Conservation (phyloP, 2,113 vertebrate species). For the Dicerorhinus sumatrensis region DNA sequence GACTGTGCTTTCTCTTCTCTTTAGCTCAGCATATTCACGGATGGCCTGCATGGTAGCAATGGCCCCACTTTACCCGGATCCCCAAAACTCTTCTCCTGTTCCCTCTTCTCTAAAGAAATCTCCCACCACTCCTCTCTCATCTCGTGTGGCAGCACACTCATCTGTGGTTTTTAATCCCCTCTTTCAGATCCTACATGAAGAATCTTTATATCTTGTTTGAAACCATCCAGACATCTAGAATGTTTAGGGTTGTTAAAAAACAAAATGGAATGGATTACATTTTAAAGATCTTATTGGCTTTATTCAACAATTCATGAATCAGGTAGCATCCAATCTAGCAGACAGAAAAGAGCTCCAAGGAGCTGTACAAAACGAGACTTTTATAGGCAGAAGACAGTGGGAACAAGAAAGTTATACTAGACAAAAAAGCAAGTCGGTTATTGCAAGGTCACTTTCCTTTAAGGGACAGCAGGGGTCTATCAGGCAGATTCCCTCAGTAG, state of each 20-base stretch:
- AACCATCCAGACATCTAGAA: neutral
- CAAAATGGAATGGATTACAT: neutral
- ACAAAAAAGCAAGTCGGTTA: neutral
- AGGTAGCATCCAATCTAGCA: neutral
- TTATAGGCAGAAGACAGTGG: neutral
- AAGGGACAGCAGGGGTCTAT: neutral
- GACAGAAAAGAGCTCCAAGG: neutral
- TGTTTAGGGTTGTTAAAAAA: neutral
- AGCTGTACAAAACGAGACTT: neutral
- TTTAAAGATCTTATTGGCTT: neutral
- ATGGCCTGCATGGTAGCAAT: neutral
- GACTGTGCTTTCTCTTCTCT: neutral
- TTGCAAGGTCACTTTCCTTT: neutral
- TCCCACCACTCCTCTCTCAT: neutral
- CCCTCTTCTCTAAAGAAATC: neutral
- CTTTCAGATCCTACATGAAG: neutral
- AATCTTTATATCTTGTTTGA: neutral
- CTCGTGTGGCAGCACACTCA: neutral
- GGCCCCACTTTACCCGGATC: neutral
- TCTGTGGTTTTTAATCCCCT: neutral
- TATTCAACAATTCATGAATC: neutral
- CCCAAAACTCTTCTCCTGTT: neutral
- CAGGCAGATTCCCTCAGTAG: neutral
- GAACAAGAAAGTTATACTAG: neutral
- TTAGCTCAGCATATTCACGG: neutral